Percentiles rank a stretch among this genome's conserved stretches.
These are phyloP conservation scores for Tinea trinotella DNA, from an alignment of 2,888 invertebrate genomes.

Conservation along the genomic window DNA sequence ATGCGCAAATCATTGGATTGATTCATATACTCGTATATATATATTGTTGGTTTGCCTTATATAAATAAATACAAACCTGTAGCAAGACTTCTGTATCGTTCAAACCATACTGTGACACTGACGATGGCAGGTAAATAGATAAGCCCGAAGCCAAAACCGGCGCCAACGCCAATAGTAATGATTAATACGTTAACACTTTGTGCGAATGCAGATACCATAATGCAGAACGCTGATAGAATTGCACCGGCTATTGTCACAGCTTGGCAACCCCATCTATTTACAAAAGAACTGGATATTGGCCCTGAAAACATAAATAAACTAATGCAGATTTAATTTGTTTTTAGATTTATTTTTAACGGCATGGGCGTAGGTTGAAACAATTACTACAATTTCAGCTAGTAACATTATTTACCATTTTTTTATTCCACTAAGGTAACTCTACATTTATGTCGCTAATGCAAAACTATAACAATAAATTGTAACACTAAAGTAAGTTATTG, in stretches of 20 bases:
- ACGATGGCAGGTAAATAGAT: constrained; percentile 99
- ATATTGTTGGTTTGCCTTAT: no score
- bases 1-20: no score
- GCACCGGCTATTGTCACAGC: constrained; percentile 92
- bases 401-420: no score
- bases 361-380: no score
- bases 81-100: constrained; percentile 92
- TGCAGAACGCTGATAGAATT: constrained; percentile 81
- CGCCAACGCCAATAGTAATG: constrained; percentile 94
- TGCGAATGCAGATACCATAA: constrained; percentile 87
- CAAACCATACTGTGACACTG: constrained; percentile 97
- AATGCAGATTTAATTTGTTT: not conserved
- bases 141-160: constrained; percentile 95
- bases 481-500: no score
- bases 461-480: no score
- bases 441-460: no score
- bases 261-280: constrained; percentile 95
- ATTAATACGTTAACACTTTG: constrained; percentile 87
- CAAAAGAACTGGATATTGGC: constrained; percentile 94
- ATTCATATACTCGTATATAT: no score
- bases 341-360: not conserved
- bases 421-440: no score
- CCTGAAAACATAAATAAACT: constrained; percentile 71
- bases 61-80: constrained; percentile 74
- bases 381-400: no score